Evolutionary conservation across 2,888 invertebrate genomes (phyloP), one percentile per base, ranked within the genome.

Genomic region (Gryllus longicercus): DNA sequence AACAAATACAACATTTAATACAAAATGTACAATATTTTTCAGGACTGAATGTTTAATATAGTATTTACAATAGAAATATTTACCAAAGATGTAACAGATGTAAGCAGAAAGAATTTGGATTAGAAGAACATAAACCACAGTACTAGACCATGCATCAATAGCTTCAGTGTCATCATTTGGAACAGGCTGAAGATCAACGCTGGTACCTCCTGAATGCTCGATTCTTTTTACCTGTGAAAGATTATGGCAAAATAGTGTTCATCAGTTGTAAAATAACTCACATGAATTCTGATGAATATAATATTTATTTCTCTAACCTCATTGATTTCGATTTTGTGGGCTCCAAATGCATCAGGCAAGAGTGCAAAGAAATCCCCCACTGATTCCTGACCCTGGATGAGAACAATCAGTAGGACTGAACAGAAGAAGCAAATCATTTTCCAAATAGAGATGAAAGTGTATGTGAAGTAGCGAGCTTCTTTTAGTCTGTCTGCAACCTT

Each of bases 351-450:
- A 11, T 80, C 78, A 4, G 81, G 63, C 79, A 86, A 84, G 51
- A 81, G 76, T 4, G 83, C 83, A 78, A 86, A 83, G 78, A 86
- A 84, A 8, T 80, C 82, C 12, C 21, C 8, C 18, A 49, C 50
- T 0, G 83, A 79, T 14, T 84, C 82, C 51, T 85, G 84, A 74
- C 86, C 83, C 74, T 85, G 85, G 81, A 87, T 83, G 81, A 85
- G 85, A 81, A 92, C 87, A 79, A 92, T 91, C 12, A 92, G 84
- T 77, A 94, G 85, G 84, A 92, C 91, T 81, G 91, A 89, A 2
- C 88, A 84, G 82, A 94, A 90, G 84, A 96, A 96, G 4, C 94
- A 86, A 0, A 91, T 75, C 80, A 94, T 92, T 88, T 97, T 96
- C 90, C 94, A 92, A 23, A 95, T 83, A 0, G 96, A 91, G 3